phyloP scores from a whole-genome alignment of 2,888 invertebrate species.

The Campaea margaritaria region DNA sequence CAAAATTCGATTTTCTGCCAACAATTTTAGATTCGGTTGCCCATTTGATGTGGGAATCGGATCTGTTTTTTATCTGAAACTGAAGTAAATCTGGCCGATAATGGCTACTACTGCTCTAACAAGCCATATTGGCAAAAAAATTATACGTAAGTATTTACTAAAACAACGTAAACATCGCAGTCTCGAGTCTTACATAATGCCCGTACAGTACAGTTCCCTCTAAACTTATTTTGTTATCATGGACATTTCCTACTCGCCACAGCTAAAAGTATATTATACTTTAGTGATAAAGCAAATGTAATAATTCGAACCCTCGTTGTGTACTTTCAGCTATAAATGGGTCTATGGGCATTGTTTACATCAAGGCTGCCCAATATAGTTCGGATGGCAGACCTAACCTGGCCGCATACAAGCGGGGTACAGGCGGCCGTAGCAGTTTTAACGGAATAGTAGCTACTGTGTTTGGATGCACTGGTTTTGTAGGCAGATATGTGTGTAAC shows the following conservation, averaged over 20 bases:
- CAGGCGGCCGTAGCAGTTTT: constrained; percentile 97
- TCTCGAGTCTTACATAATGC: constrained; percentile 73
- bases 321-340: constrained; percentile 71
- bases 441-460: constrained; percentile 99
- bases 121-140: constrained; percentile 69
- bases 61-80: constrained; percentile 8
- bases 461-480: constrained; percentile 95
- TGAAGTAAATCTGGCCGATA: constrained; percentile 54
- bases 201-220: constrained; percentile 16
- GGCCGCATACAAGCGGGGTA: constrained; percentile 90
- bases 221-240: constrained; percentile 4
- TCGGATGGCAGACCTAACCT: constrained; percentile 85
- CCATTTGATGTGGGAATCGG: constrained; percentile 13
- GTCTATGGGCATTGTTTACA: constrained; percentile 74
- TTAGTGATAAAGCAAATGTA: background rate
- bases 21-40: background rate
- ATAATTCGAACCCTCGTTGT: constrained; percentile 2
- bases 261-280: background rate
- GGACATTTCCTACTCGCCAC: background rate
- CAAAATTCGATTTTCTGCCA: background rate
- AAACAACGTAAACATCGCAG: constrained; percentile 30
- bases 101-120: constrained; percentile 76
- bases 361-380: constrained; percentile 82
- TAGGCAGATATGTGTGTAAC: constrained; percentile 95
- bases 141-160: constrained; percentile 65